Conservation (phyloP, 2,888 invertebrate genomes). For the Proisotoma minuta region DNA sequence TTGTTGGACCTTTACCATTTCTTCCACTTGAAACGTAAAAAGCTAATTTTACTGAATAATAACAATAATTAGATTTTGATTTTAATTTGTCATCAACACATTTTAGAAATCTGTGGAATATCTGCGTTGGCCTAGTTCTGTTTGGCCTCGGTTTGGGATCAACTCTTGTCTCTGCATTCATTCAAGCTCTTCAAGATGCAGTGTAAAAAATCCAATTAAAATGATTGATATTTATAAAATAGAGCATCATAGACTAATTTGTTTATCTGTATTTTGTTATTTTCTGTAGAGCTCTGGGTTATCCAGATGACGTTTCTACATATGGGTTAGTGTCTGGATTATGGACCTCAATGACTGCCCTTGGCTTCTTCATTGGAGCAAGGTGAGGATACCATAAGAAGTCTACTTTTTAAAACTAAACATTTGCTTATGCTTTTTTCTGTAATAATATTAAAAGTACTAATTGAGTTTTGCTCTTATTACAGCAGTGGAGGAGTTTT, state of each 20-base stretch:
- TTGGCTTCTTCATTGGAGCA: conserved; percentile 68
- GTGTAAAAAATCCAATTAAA: conserved; percentile 60
- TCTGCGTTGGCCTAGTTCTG: conserved; percentile 65
- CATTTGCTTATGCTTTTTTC: conserved; percentile 14
- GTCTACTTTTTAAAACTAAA: conserved; percentile 40
- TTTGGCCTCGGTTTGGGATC: conserved; percentile 81
- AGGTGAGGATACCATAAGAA: no score
- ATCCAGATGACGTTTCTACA: conserved; percentile 79
- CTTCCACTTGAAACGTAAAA: conserved; percentile 60
- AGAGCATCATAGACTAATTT: no score
- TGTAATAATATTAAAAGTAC: background rate
- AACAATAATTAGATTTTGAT: background rate
- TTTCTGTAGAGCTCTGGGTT: conserved; percentile 61
- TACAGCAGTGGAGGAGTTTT: conserved; percentile 48
- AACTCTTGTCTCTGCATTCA: conserved; percentile 78
- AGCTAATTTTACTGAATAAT: background rate
- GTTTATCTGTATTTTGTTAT: no score
- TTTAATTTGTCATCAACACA: conserved; percentile 15
- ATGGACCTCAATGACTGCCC: conserved; percentile 83
- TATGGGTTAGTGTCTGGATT: conserved; percentile 84
- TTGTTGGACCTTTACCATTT: conserved; percentile 77
- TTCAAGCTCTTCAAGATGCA: conserved; percentile 74
- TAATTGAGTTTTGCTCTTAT: no score
- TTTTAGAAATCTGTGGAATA: conserved; percentile 62
- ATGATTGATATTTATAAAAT: no score